Evolutionary conservation across 2,888 invertebrate genomes (phyloP), one percentile per base, ranked within the genome.

Genomic region (Dolichopus griseipennis): DNA sequence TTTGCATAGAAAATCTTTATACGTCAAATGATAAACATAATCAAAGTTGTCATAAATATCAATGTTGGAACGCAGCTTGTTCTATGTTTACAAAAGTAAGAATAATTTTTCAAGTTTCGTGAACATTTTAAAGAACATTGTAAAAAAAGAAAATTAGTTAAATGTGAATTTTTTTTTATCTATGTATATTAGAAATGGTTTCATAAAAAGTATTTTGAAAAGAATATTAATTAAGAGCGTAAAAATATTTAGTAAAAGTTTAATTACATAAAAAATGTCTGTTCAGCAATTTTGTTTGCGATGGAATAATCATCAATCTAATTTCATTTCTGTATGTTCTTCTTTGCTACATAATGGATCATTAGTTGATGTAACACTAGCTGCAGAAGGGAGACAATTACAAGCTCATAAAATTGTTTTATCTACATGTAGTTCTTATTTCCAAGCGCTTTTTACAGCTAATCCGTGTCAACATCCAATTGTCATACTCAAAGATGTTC

Each of bases 281-380:
- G 84, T 86, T 76, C 90, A 91, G 79, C 90, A 92, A 76, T 92
- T 90, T 78, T 91, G 91, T 77, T 82, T 92, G 75, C 82, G 93
- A 75, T 95, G 95, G 95, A 95, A 95, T 83, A 93, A 94, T 84
- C 94, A 95, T 84, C 93, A 93, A 78, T 92, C 93, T 67, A 95
- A 95, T 81, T 92, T 95, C 79, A 92, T 94, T 76, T 91, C 92
- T 10, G 93, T 92, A 77, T 93, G 95, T 82, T 91, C 92, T 64
- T 89, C 88, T 75, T 84, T 95, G 73, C 84, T 94, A 72, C 90
- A 88, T 78, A 92, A 89, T 75, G 92, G 93, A 79, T 88, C 91
- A 4, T 82, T 95, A 74, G 93, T 94, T 68, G 95, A 95, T 81
- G 94, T 94, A 65, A 94, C 95, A 9, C 83, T 95, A 72, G 93